Evolutionary conservation across 2,113 vertebrate species (phyloP).

Genomic region (Entomyzon cyanotis): DNA sequence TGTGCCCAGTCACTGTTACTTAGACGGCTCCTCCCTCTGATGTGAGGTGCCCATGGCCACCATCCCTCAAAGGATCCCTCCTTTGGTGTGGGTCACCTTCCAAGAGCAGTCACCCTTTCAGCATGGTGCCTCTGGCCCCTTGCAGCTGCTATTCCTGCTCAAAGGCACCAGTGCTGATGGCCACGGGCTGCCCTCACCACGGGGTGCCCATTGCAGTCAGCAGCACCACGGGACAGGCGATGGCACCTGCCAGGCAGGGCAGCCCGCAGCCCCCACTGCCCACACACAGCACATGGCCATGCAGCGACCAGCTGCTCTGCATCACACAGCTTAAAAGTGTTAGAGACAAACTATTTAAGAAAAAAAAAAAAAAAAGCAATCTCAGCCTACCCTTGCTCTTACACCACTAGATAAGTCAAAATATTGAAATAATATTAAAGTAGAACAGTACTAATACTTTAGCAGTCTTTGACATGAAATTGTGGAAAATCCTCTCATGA

Average conservation of each 20-base stretch:
- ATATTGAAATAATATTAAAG: neutral
- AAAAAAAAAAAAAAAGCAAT: neutral
- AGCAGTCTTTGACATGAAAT: neutral
- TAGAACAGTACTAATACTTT: neutral
- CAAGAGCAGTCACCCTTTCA: accelerated
- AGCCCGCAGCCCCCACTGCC: accelerated
- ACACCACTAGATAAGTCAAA: neutral
- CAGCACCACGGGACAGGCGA: too few relatives aligned
- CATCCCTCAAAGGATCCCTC: accelerated
- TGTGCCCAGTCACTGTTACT: too few relatives aligned
- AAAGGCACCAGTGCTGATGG: neutral
- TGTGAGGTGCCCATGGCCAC: accelerated
- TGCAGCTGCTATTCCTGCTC: accelerated
- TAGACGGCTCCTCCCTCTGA: neutral
- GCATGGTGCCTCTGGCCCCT: neutral
- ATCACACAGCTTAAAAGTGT: neutral
- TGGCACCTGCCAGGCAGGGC: neutral
- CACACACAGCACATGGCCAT: accelerated
- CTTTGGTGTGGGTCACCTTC: accelerated
- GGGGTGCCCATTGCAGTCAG: too few relatives aligned
- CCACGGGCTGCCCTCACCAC: too few relatives aligned
- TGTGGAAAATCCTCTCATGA: neutral
- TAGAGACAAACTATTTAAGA: neutral
- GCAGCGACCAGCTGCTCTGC: neutral
- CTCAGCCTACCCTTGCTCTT: neutral